Percentiles rank a stretch among this genome's conserved stretches.
Conservation (phyloP, 2,113 vertebrate species). For the Rhodinocichla rosea region DNA sequence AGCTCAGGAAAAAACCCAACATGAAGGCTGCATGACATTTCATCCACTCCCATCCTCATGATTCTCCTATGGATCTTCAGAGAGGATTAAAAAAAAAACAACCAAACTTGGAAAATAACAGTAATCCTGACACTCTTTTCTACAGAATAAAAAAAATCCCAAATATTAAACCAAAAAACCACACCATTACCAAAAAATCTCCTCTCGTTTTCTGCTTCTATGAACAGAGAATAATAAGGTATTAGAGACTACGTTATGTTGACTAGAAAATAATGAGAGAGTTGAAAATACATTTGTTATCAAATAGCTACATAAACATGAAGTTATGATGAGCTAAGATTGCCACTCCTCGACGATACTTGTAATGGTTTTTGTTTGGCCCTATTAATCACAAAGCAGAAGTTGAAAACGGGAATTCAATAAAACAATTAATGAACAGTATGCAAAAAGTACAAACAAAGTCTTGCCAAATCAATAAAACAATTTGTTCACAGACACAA, state of each 20-base stretch:
- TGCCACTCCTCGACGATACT: neutral
- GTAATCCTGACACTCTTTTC: neutral
- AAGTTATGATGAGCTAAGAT: neutral
- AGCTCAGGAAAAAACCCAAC: neutral
- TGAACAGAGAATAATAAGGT: neutral
- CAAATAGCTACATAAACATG: neutral
- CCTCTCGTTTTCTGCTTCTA: neutral
- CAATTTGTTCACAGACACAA: neutral
- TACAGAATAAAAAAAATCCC: neutral
- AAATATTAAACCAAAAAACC: neutral
- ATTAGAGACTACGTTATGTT: fast-evolving
- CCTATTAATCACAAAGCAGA: neutral
- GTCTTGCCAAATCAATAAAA: neutral
- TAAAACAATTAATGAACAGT: neutral
- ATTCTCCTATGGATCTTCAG: neutral
- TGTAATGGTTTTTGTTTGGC: neutral
- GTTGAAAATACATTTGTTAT: neutral
- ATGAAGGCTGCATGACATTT: neutral
- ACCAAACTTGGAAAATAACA: neutral
- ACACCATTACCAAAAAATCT: neutral
- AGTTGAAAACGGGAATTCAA: neutral
- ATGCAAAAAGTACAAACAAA: neutral
- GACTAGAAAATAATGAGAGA: neutral
- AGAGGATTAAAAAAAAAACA: neutral
- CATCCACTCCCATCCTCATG: neutral